Evolutionary conservation across 2,113 vertebrate genomes (phyloP), one percentile per base, ranked within the genome.

Genomic region (Epinephelus lanceolatus): DNA sequence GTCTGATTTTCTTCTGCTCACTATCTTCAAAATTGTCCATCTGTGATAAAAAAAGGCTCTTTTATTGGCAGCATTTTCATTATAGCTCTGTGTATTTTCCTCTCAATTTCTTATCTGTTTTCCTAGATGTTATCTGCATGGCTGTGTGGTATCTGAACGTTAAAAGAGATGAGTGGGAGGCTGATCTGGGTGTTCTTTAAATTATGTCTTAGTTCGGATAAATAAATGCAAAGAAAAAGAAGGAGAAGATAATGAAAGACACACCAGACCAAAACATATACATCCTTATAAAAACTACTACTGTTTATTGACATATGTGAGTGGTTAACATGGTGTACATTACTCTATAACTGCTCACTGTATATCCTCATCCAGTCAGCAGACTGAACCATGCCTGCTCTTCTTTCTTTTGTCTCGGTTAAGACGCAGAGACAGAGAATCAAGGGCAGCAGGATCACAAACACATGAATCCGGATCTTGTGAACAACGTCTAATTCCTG

Each of bases 401-500:
- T 70, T 76, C 65, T 57, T 86, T 80, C 81, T 78, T 79, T 78
- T 87, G 80, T 86, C 63, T 74, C 1, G 3, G 53, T 78, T 69
- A 66, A 89, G 81, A 80, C 75, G 5, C 73, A 70, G 19, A 80
- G 42, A 81, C 49, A 60, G 65, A 66, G 73, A 85, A 88, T 85
- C 80, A 90, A 88, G 71, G 82, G 86, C 77, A 90, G 84, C 33
- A 14, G 68, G 72, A 92, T 90, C 85, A 89, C 87, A 94, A 88
- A 84, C 92, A 88, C 84, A 84, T 67, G 63, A 90, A 93, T 90
- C 82, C 57, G 45, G 87, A 84, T 92, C 93, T 94, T 86, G 87
- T 91, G 86, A 91, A 92, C 91, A 86, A 86, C 37, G 25, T 85
- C 92, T 92, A 92, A 94, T 91, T 92, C 93, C 88, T 81, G 70